Evolutionary conservation across 2,113 vertebrate genomes (phyloP).

Genomic region (Nothocercus nigrocapillus): DNA sequence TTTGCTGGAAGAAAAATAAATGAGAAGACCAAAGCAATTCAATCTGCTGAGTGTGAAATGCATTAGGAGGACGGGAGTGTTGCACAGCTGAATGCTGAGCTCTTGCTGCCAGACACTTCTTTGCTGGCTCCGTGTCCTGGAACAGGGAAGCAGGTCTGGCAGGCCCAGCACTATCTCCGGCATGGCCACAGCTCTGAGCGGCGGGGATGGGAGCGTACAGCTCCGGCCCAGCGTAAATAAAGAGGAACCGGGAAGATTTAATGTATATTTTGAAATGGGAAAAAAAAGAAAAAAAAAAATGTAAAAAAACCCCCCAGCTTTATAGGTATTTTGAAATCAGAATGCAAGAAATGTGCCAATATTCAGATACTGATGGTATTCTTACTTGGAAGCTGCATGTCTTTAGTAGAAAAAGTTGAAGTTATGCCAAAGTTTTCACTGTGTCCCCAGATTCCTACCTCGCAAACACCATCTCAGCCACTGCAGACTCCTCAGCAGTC

Average conservation of each 20-base stretch:
- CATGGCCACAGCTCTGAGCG: not conserved
- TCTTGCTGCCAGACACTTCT: slow-evolving; percentile 42
- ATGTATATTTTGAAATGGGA: not conserved
- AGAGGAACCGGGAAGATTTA: not conserved
- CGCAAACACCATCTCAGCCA: not conserved
- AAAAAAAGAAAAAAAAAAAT: not conserved
- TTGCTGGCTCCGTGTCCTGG: not conserved
- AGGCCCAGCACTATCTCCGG: not conserved
- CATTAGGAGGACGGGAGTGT: slow-evolving; percentile 47
- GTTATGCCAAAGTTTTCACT: not conserved
- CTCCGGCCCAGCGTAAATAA: not conserved
- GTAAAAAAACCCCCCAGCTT: not conserved
- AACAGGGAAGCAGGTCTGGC: slow-evolving; percentile 14
- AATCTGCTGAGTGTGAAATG: slow-evolving; percentile 61
- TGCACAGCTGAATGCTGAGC: slow-evolving; percentile 29
- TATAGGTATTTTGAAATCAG: not conserved
- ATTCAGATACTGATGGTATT: not conserved
- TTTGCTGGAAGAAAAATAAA: slow-evolving; percentile 62
- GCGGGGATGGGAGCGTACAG: not conserved
- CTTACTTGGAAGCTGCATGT: not conserved
- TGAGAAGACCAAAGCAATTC: slow-evolving; percentile 49
- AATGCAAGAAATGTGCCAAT: not conserved
- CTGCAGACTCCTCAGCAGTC: not conserved
- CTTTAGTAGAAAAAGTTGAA: not conserved
- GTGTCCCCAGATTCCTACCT: not conserved